These are phyloP conservation scores for Crypturellus tataupa DNA, from an alignment of 2,797 vertebrate species.

Conservation along the genomic window DNA sequence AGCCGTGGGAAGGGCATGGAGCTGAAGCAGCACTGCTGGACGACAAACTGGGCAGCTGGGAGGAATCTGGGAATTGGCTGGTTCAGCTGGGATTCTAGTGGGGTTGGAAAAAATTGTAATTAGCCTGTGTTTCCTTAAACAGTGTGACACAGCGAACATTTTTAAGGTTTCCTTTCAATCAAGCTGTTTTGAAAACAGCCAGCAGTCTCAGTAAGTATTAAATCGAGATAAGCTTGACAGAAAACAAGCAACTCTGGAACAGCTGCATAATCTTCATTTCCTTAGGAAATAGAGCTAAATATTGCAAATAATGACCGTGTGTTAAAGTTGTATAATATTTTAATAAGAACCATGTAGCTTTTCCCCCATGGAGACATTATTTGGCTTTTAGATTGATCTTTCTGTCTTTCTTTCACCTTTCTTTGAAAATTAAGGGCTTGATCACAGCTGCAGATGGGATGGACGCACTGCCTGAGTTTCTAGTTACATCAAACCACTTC, in stretches of 20 bases:
- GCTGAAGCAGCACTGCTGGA: not conserved
- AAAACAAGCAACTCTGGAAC: slow-evolving; percentile 57
- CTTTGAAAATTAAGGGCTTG: slow-evolving; percentile 44
- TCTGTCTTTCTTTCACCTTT: slow-evolving; percentile 32
- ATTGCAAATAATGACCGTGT: slow-evolving; percentile 33
- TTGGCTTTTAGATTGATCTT: slow-evolving; percentile 27
- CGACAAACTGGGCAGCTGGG: not conserved
- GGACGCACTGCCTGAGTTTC: not conserved
- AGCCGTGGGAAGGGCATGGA: not conserved
- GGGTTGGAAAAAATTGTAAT: not conserved
- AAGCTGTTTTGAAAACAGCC: not conserved
- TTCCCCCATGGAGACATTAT: slow-evolving; percentile 3
- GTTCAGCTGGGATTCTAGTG: slow-evolving; percentile 19
- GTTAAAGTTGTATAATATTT: slow-evolving; percentile 39
- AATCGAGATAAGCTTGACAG: not conserved
- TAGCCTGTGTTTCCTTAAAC: slow-evolving; percentile 22
- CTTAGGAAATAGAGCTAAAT: slow-evolving; percentile 69
- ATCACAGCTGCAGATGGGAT: slow-evolving; percentile 41
- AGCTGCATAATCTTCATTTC: slow-evolving; percentile 66
- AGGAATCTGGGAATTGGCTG: not conserved
- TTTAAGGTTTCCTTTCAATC: slow-evolving; percentile 10
- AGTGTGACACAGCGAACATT: slow-evolving; percentile 15
- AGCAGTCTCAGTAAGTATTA: not conserved
- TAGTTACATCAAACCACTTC: not conserved
- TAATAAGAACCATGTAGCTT: slow-evolving; percentile 27